A percentile compares a stretch with the other conserved stretches of the same genome.
Evolutionary conservation across 2,888 invertebrate species (phyloP).

Genomic region (Dorcus parallelipipedus): DNA sequence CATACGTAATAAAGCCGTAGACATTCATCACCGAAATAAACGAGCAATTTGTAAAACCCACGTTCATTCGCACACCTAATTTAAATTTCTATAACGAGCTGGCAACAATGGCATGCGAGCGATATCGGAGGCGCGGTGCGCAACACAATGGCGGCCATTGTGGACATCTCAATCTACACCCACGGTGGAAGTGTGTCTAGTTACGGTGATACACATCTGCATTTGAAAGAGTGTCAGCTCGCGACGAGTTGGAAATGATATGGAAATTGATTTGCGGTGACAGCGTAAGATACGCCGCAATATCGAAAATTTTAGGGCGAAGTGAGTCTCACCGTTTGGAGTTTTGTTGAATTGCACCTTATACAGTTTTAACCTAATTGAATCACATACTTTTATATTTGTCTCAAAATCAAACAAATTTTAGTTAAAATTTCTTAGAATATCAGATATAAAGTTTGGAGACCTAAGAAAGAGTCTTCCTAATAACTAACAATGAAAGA

Average conservation of each 20-base stretch:
- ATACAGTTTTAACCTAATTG: too few relatives aligned
- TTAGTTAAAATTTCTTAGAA: too few relatives aligned
- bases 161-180: constrained; percentile 34
- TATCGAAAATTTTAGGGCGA: constrained; percentile 1
- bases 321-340: neutral
- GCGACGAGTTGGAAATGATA: constrained; percentile 43
- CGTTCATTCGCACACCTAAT: constrained; percentile 21
- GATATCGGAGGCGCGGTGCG: constrained; percentile 27
- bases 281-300: constrained; percentile 16
- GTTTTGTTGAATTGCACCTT: too few relatives aligned
- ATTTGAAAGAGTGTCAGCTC: constrained; percentile 45
- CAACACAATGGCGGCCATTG: constrained; percentile 26
- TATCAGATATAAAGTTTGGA: too few relatives aligned
- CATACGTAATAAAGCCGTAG: constrained; percentile 8
- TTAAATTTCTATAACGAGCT: constrained; percentile 28
- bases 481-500: too few relatives aligned
- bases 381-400: too few relatives aligned
- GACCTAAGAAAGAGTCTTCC: too few relatives aligned
- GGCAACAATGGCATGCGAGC: constrained; percentile 23
- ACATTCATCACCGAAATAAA: constrained; percentile 16
- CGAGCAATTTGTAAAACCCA: constrained; percentile 20
- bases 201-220: constrained; percentile 43
- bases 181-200: constrained; percentile 40
- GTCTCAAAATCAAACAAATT: too few relatives aligned
- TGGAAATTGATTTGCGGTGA: constrained; percentile 41